These are phyloP conservation scores for Pseudochaenichthys georgianus DNA, from an alignment of 2,797 vertebrate genomes.

Conservation along the genomic window DNA sequence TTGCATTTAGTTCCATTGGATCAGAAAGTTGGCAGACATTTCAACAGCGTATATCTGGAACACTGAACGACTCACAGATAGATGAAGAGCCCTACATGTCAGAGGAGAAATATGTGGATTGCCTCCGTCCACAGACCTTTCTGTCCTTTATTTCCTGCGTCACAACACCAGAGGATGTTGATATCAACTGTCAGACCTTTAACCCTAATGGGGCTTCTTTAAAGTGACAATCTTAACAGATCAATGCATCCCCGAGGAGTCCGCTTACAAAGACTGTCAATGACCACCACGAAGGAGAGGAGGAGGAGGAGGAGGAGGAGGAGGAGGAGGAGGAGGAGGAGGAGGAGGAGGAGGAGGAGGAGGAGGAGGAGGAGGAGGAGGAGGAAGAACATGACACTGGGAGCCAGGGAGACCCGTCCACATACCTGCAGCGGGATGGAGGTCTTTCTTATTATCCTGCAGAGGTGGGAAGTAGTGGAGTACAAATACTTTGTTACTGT, in stretches of 20 bases:
- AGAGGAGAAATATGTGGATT: no score
- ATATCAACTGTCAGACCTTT: constrained; percentile 81
- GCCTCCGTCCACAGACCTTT: no score
- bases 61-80: no score
- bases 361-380: constrained; percentile 29
- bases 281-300: constrained; percentile 71
- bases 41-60: no score
- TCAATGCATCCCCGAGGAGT: constrained; percentile 72
- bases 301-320: constrained; percentile 22
- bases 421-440: constrained; percentile 1
- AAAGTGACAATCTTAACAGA: constrained; percentile 83
- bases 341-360: constrained; percentile 15
- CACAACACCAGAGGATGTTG: constrained; percentile 72
- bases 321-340: no score
- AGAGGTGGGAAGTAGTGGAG: background rate
- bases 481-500: no score
- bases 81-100: no score
- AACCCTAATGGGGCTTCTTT: constrained; percentile 79
- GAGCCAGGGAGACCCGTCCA: background rate
- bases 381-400: background rate
- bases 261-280: constrained; percentile 67
- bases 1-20: no score
- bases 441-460: background rate
- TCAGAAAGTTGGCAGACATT: no score
- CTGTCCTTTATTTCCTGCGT: constrained; percentile 43